phyloP scores from a whole-genome alignment of 2,113 vertebrate species.

The Butorides virescens region DNA sequence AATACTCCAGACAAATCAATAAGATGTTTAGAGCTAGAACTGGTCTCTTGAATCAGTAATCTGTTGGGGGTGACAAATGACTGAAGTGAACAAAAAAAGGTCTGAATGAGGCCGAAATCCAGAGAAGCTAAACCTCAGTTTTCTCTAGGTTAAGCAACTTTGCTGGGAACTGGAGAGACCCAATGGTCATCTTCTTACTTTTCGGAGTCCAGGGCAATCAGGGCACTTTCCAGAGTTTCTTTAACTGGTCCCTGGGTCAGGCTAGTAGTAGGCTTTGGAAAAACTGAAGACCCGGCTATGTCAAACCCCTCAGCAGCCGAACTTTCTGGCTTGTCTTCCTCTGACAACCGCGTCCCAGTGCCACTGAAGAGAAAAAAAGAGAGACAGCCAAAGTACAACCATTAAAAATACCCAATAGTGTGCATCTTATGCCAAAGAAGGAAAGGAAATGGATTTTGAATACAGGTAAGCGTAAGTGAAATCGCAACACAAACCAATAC shows the following conservation, averaged over 20 bases:
- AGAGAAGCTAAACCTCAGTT: neutral
- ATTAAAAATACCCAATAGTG: neutral
- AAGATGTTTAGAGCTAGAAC: neutral
- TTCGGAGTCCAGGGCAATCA: slow-evolving; percentile 90
- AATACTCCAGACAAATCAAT: neutral
- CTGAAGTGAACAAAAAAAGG: neutral
- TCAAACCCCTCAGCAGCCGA: slow-evolving; percentile 73
- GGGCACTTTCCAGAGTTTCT: slow-evolving; percentile 90
- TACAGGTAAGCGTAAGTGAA: neutral
- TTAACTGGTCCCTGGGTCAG: slow-evolving; percentile 78
- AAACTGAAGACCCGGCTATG: slow-evolving; percentile 63
- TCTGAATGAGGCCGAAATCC: neutral
- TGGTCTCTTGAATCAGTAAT: neutral
- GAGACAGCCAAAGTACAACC: neutral
- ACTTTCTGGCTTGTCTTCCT: slow-evolving; percentile 83
- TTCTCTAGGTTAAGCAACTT: neutral
- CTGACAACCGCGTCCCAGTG: slow-evolving; percentile 57
- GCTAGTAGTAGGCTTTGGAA: slow-evolving; percentile 69
- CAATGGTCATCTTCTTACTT: slow-evolving; percentile 77
- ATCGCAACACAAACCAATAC: neutral
- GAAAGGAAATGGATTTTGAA: slow-evolving; percentile 8
- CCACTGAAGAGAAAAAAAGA: slow-evolving; percentile 65
- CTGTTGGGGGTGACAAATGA: neutral
- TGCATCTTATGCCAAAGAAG: neutral
- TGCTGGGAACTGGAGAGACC: neutral